Conservation (phyloP, 2,888 invertebrate species). For the Penaeus monodon region DNA sequence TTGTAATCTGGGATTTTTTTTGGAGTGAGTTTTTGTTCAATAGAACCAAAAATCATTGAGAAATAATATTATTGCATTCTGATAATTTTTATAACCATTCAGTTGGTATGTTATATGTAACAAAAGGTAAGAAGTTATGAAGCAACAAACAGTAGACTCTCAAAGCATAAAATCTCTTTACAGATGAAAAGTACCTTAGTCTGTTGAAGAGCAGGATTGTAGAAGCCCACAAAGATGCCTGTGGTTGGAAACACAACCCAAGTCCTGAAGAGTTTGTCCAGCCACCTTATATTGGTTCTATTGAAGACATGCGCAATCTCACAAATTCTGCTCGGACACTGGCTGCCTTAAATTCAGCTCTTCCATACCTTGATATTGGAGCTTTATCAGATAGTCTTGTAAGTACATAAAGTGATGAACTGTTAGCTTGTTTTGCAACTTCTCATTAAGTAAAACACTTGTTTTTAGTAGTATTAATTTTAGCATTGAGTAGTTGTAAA, state of each 20-base stretch:
- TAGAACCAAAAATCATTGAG: too few relatives aligned
- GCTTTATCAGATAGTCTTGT: conserved; percentile 28
- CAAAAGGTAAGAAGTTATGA: background rate
- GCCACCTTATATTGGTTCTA: conserved; percentile 14
- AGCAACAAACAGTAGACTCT: background rate
- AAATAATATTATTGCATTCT: too few relatives aligned
- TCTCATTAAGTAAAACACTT: too few relatives aligned
- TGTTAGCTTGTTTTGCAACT: too few relatives aligned
- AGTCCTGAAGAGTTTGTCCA: conserved; percentile 12
- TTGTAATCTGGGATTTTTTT: too few relatives aligned
- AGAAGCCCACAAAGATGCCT: conserved; percentile 36
- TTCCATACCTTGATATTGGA: conserved; percentile 32
- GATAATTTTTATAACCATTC: background rate
- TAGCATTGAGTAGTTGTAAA: too few relatives aligned
- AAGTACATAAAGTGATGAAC: background rate
- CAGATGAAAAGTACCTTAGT: conserved; percentile 20
- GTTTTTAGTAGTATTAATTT: too few relatives aligned
- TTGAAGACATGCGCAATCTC: conserved; percentile 42
- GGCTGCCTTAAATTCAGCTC: conserved; percentile 24
- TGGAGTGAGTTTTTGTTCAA: too few relatives aligned
- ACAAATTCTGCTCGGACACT: conserved; percentile 31
- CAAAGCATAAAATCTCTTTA: background rate
- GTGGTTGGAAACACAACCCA: conserved; percentile 45
- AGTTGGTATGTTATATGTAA: background rate
- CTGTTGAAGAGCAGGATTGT: conserved; percentile 15